Evolutionary conservation across 2,888 invertebrate species (phyloP).

Genomic region (Drosophila atroscutellata): DNA sequence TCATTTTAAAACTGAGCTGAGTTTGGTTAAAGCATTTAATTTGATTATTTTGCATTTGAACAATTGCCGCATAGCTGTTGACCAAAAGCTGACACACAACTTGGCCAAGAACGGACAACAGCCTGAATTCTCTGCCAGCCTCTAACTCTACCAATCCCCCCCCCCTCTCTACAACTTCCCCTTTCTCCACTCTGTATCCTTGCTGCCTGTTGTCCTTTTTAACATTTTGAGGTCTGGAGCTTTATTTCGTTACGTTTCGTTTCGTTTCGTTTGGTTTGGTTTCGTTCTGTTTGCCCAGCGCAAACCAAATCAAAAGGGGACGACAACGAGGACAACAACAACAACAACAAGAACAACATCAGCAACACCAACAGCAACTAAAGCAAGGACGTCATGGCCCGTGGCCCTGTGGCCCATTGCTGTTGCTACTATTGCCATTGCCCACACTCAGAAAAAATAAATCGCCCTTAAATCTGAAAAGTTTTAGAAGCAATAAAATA

Average conservation of each 20-base stretch:
- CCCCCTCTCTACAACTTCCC: background rate
- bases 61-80: conserved; percentile 51
- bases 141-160: background rate
- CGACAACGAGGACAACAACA: conserved; percentile 40
- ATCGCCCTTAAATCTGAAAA: background rate
- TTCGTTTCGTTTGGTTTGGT: conserved; percentile 68
- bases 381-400: conserved; percentile 64
- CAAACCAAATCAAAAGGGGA: conserved; percentile 66
- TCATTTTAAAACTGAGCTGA: background rate
- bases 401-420: conserved; percentile 62
- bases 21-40: conserved; percentile 60
- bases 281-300: conserved; percentile 67
- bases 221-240: conserved; percentile 76
- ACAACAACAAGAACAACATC: conserved; percentile 28
- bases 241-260: conserved; percentile 78
- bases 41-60: conserved; percentile 66
- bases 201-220: conserved; percentile 65
- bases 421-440: conserved; percentile 51
- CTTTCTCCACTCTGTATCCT: background rate
- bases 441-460: background rate
- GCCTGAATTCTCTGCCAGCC: conserved; percentile 21
- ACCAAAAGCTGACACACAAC: conserved; percentile 59
- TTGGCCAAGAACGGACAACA: conserved; percentile 47
- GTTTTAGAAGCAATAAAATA: background rate
- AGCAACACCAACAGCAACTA: conserved; percentile 13